These are phyloP conservation scores for Periphyllus acericola DNA, from an alignment of 2,888 invertebrate species.

Conservation along the genomic window DNA sequence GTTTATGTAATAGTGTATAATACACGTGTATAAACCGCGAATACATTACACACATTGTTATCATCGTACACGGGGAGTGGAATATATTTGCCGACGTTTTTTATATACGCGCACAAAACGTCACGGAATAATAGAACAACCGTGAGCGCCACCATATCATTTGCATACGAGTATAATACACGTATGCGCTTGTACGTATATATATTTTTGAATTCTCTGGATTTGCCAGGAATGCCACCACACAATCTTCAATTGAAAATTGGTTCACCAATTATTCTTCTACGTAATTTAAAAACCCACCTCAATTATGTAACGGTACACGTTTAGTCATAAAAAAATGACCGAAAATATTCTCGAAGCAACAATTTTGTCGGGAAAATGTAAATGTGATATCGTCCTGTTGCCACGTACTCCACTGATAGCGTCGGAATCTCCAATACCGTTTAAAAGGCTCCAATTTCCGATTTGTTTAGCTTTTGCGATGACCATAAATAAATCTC, in stretches of 20 bases:
- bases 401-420: slow-evolving; percentile 64
- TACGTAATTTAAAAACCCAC: no score
- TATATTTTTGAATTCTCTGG: slow-evolving; percentile 58
- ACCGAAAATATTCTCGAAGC: slow-evolving; percentile 64
- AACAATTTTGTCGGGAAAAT: slow-evolving; percentile 60
- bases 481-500: slow-evolving; percentile 67
- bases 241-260: background rate
- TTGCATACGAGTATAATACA: background rate
- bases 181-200: background rate
- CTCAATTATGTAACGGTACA: background rate
- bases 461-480: slow-evolving; percentile 66
- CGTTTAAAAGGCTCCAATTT: slow-evolving; percentile 65
- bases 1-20: background rate
- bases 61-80: background rate
- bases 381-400: no score
- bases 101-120: slow-evolving; percentile 3
- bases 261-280: no score
- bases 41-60: slow-evolving; percentile 17
- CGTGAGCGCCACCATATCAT: background rate
- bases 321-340: slow-evolving; percentile 64
- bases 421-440: slow-evolving; percentile 65
- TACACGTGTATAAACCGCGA: background rate
- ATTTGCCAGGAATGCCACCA: slow-evolving; percentile 64
- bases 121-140: slow-evolving; percentile 3
- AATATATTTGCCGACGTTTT: slow-evolving; percentile 38